phyloP scores from a whole-genome alignment of 2,888 invertebrate species.

The Mythimna vitellina region DNA sequence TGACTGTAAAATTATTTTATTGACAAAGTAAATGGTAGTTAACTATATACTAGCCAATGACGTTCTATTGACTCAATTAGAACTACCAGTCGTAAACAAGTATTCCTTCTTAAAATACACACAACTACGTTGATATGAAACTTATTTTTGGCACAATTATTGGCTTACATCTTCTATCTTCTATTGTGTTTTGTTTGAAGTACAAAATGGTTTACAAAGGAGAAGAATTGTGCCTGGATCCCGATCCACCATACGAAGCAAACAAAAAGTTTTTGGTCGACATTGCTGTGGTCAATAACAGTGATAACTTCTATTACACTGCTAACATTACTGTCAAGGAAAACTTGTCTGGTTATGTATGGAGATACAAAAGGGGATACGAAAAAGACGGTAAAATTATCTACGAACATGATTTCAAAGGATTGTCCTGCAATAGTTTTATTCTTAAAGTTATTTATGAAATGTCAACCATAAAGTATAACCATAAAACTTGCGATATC shows the following conservation, averaged over 20 bases:
- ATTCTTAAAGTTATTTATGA: slow-evolving; percentile 28
- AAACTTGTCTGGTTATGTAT: slow-evolving; percentile 23
- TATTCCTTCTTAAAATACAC: background rate
- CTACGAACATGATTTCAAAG: slow-evolving; percentile 31
- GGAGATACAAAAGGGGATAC: slow-evolving; percentile 41
- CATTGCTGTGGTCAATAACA: slow-evolving; percentile 1
- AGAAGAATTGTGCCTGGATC: slow-evolving; percentile 26
- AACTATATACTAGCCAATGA: background rate
- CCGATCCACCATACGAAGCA: slow-evolving; percentile 22
- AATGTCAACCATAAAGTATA: slow-evolving; percentile 29
- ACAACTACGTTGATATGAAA: slow-evolving; percentile 5
- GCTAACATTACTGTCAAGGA: slow-evolving; percentile 30
- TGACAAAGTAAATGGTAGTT: too few relatives aligned
- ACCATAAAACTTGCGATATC: slow-evolving; percentile 29
- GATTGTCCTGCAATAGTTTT: slow-evolving; percentile 24
- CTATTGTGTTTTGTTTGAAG: slow-evolving; percentile 27
- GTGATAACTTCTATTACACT: slow-evolving; percentile 22
- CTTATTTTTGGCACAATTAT: background rate
- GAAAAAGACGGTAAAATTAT: slow-evolving; percentile 33
- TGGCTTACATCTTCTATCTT: background rate
- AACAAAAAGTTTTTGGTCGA: slow-evolving; percentile 9
- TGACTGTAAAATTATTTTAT: slow-evolving; percentile 14
- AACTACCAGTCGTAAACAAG: slow-evolving; percentile 12
- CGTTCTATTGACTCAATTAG: slow-evolving; percentile 8
- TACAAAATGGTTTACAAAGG: slow-evolving; percentile 40